Evolutionary conservation across 2,888 invertebrate species (phyloP).

Genomic region (Keiferia lycopersicella): DNA sequence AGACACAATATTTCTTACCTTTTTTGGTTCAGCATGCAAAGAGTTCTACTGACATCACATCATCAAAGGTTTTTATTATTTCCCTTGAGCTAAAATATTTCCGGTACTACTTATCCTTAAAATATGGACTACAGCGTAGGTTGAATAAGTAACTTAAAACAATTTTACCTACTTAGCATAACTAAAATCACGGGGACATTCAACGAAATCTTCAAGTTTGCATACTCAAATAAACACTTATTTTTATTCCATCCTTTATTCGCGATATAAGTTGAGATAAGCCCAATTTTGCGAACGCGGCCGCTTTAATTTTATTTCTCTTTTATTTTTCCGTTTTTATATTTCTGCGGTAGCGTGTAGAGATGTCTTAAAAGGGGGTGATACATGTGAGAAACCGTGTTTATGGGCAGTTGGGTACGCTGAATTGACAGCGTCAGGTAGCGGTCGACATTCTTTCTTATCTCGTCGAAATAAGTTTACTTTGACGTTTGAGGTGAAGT

Average conservation of each 20-base stretch:
- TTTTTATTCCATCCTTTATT: constrained; percentile 49
- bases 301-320: constrained; percentile 43
- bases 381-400: constrained; percentile 53
- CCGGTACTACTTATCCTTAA: neutral
- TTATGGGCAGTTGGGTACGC: constrained; percentile 52
- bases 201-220: constrained; percentile 30
- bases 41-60: constrained; percentile 1
- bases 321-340: constrained; percentile 38
- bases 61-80: constrained; percentile 29
- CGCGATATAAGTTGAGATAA: constrained; percentile 58
- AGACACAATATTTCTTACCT: neutral
- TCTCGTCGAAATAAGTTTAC: constrained; percentile 30
- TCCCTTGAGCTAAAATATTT: neutral
- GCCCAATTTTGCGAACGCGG: constrained; percentile 51
- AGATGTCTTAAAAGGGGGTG: constrained; percentile 50
- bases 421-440: constrained; percentile 44
- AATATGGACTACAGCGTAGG: constrained; percentile 15
- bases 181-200: constrained; percentile 24
- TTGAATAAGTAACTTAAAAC: constrained; percentile 19
- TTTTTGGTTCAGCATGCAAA: neutral
- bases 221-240: constrained; percentile 45
- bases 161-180: constrained; percentile 24
- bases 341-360: constrained; percentile 51
- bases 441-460: constrained; percentile 44
- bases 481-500: constrained; percentile 27